These are phyloP conservation scores for Noctilio leporinus DNA, from an alignment of 2,113 vertebrate genomes.

Conservation along the genomic window DNA sequence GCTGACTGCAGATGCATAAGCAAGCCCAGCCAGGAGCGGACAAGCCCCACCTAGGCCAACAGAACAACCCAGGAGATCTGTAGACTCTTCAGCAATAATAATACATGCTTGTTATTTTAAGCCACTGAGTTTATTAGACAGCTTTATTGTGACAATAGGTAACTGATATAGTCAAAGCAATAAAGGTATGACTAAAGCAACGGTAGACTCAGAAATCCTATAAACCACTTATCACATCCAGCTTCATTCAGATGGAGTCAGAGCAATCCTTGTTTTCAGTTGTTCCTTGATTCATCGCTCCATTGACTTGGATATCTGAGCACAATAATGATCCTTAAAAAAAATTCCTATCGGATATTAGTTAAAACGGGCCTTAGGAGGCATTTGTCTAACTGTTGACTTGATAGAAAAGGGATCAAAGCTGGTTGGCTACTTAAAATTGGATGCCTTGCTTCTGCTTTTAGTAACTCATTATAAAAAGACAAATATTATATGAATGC, in stretches of 20 bases:
- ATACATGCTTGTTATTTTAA: background rate
- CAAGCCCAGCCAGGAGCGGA: background rate
- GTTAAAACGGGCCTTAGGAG: background rate
- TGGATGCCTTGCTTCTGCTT: background rate
- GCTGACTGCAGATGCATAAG: too few relatives aligned
- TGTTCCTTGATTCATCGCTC: background rate
- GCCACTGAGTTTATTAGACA: background rate
- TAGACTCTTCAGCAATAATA: background rate
- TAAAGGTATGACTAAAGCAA: background rate
- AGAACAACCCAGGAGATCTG: background rate
- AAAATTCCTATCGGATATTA: background rate
- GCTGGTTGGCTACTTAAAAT: background rate
- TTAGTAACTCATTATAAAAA: background rate
- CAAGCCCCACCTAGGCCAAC: background rate
- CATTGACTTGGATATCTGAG: background rate
- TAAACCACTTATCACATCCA: background rate
- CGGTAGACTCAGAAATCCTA: background rate
- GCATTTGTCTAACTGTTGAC: background rate
- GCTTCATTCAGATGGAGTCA: background rate
- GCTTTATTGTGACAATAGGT: background rate
- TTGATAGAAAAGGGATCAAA: background rate
- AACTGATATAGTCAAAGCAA: background rate
- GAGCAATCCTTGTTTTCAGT: background rate
- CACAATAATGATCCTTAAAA: background rate
- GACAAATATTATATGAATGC: background rate